A percentile compares a stretch with the other conserved stretches of the same genome.
Conservation (phyloP, 2,113 vertebrate genomes). For the Chinchilla lanigera region DNA sequence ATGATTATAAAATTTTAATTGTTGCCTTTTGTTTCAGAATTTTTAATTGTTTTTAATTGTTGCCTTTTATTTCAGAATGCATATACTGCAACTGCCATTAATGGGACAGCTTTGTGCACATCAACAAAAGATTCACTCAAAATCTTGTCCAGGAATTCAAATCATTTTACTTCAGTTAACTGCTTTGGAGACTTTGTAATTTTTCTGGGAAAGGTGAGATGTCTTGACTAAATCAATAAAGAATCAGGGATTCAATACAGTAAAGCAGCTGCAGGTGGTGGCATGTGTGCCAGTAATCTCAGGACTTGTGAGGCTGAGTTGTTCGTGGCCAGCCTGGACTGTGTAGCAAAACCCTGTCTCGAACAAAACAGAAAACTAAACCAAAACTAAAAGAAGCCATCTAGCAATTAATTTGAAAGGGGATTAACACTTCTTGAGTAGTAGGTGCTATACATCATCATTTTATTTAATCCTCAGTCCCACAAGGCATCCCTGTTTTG, state of each 20-base stretch:
- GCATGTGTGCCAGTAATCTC: neutral
- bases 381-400: neutral
- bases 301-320: neutral
- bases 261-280: neutral
- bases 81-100: conserved; percentile 86
- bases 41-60: neutral
- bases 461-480: neutral
- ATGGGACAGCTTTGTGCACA: conserved; percentile 88
- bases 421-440: neutral
- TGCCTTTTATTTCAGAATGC: conserved; percentile 85
- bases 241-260: neutral
- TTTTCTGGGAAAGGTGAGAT: conserved; percentile 89
- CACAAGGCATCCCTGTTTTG: neutral
- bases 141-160: conserved; percentile 84
- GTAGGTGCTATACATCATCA: neutral
- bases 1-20: neutral
- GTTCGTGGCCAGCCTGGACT: neutral
- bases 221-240: neutral
- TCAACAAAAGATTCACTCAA: conserved; percentile 85
- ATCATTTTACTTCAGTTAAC: conserved; percentile 80
- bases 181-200: conserved; percentile 86
- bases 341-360: neutral
- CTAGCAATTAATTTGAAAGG: neutral
- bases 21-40: conserved; percentile 83
- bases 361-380: neutral